Conservation (phyloP, 2,113 vertebrate genomes). For the Halcyon senegalensis region DNA sequence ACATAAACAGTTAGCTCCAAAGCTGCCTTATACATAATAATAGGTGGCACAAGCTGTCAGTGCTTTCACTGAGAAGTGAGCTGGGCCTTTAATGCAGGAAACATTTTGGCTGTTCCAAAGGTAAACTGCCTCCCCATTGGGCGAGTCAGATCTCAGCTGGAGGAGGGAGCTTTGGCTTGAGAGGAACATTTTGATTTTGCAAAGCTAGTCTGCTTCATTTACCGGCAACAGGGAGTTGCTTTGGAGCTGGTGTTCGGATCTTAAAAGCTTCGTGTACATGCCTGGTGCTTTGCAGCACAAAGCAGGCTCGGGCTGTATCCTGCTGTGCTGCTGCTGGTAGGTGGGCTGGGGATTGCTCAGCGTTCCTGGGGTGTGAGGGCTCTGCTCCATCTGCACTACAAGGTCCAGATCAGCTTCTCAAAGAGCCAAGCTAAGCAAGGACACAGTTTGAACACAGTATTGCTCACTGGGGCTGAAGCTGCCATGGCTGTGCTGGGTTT, state of each 20-base stretch:
- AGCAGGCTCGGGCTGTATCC: not conserved
- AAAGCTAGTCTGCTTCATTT: not conserved
- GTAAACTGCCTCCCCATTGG: not conserved
- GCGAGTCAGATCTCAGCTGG: not conserved
- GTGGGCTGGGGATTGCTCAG: not conserved
- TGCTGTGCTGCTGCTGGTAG: not conserved
- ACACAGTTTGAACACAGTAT: not conserved
- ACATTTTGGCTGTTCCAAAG: not conserved
- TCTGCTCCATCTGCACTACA: not conserved
- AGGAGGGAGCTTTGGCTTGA: not conserved
- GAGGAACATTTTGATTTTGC: not conserved
- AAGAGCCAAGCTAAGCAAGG: not conserved
- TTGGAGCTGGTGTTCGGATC: not conserved
- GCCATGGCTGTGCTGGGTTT: not conserved
- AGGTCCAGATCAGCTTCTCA: not conserved
- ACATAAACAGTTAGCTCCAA: not conserved
- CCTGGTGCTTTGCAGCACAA: not conserved
- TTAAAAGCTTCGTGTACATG: not conserved
- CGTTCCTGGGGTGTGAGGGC: not conserved
- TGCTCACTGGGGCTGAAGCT: not conserved
- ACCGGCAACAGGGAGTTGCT: not conserved
- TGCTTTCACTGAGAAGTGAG: not conserved
- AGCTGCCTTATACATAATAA: not conserved
- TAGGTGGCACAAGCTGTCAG: not conserved
- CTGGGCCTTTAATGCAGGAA: not conserved